Base-by-base conservation (phyloP, 2,888 invertebrate species). In the Sesamia inferens region DNA sequence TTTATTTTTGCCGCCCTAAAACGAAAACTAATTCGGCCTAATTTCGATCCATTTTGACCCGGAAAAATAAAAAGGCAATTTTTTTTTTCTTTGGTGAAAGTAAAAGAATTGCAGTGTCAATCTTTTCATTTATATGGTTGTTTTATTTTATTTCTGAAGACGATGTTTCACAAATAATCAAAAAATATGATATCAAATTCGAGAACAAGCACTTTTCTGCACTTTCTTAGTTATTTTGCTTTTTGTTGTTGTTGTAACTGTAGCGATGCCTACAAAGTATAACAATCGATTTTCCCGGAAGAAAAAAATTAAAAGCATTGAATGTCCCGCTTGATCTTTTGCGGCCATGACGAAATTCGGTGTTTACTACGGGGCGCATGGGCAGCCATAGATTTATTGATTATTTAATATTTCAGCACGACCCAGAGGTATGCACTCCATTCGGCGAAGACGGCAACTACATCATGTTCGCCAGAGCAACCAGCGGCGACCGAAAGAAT, bases 391-490 rank as follows among this genome's bases (percentile, higher is more conserved):
- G 10, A 68, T 16, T 51, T 0, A 58, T 57, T 48, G 5, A 61
- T n/a, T 69, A 6, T 78, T 51, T 48, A 3, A 16, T 57, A 8
- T 75, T 84, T 88, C 93, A 99, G 99, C 99, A 99, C 93, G 99
- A 99, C 96, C 99, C 99, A 0, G 99, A 99, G 94, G 97, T 97
- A 90, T 99, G 98, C 94, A 99, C 99, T 0, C 99, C 99, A 7
- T 99, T 99, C 74, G 99, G 98, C 24, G 98, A 99, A 91, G 99
- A 99, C 93, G 99, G 99, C 61, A 99, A 99, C 97, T 99, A 98
- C 96, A 99, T 99, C 91, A 99, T 99, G 99, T 99, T 99, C 95
- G 99, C 99, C 39, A 97, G 99, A 83, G 99, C 99, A 54, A 99
- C 99, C 71, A 99, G 99, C 88, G 99, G 99, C 59, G 99, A 99